phyloP scores from a whole-genome alignment of 2,888 invertebrate genomes.

The Tricholauxania praeusta region DNA sequence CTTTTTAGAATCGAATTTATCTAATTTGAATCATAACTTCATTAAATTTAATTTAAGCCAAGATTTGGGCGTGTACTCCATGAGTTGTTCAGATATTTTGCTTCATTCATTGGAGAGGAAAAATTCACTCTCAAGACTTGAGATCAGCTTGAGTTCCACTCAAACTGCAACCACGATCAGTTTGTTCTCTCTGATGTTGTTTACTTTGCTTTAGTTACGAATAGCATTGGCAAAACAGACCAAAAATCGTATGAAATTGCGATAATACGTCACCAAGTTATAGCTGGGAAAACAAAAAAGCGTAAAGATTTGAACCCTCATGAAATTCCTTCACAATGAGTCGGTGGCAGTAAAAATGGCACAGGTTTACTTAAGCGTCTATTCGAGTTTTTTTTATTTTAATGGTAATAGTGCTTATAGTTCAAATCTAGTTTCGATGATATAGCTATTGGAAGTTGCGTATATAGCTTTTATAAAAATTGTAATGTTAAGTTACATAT shows the following conservation, averaged over 20 bases:
- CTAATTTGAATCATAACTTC: not conserved
- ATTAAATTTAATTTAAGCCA: slow-evolving; percentile 48
- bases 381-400: no score
- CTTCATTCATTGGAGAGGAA: slow-evolving; percentile 23
- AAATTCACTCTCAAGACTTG: slow-evolving; percentile 21
- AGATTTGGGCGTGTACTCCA: slow-evolving; percentile 59
- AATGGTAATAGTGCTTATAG: no score
- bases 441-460: no score
- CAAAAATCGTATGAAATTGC: slow-evolving; percentile 16
- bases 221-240: slow-evolving; percentile 58
- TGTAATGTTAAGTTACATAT: no score
- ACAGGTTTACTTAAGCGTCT: no score
- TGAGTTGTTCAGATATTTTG: slow-evolving; percentile 52
- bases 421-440: no score
- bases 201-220: slow-evolving; percentile 53
- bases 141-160: slow-evolving; percentile 37
- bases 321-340: no score
- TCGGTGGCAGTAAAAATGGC: no score
- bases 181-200: slow-evolving; percentile 37
- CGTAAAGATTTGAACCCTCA: no score
- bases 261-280: no score
- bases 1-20: not conserved
- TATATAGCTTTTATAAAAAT: no score
- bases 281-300: no score
- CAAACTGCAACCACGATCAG: slow-evolving; percentile 51